A percentile compares a stretch with the other conserved stretches of the same genome.
phyloP scores from a whole-genome alignment of 30 jellyfish, hydroid and myxozoan genomes.

The Euphysa ruthae region DNA sequence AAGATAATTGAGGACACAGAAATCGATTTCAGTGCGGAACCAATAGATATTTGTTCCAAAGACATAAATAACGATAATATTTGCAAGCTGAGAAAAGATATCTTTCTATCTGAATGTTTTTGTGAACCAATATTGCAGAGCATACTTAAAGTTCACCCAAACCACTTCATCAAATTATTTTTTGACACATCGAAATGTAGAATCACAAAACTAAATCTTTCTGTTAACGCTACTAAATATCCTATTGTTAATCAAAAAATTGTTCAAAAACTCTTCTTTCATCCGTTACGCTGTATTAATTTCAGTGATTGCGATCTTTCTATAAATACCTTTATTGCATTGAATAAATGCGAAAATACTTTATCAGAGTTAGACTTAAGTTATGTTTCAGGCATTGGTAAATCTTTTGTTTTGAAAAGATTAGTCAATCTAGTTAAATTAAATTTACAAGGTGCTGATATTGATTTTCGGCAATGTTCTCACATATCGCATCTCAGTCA shows the following conservation, averaged over 20 bases:
- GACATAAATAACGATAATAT: background rate
- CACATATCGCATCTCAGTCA: slow-evolving; percentile 17
- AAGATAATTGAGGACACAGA: too few relatives aligned
- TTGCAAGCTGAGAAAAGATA: slow-evolving; percentile 16
- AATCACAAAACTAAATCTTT: slow-evolving; percentile 33
- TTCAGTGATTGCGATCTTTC: slow-evolving; percentile 17
- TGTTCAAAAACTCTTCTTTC: slow-evolving; percentile 27
- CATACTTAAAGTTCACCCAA: slow-evolving; percentile 22
- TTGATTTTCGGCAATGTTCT: slow-evolving; percentile 20
- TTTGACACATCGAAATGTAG: slow-evolving; percentile 28
- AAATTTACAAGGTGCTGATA: slow-evolving; percentile 18
- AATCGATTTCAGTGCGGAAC: too few relatives aligned
- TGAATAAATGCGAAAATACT: slow-evolving; percentile 4
- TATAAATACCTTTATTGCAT: slow-evolving; percentile 16
- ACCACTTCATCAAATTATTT: slow-evolving; percentile 19
- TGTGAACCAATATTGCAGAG: slow-evolving; percentile 46
- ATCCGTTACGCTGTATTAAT: slow-evolving; percentile 23
- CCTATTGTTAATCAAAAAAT: slow-evolving; percentile 18
- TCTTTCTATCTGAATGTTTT: slow-evolving; percentile 33
- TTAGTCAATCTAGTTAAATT: slow-evolving; percentile 12
- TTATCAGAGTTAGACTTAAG: slow-evolving; percentile 31
- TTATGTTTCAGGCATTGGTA: slow-evolving; percentile 33
- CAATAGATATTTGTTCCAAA: too few relatives aligned
- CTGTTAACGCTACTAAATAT: slow-evolving; percentile 7
- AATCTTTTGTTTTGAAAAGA: slow-evolving; percentile 7